phyloP scores from a whole-genome alignment of 1,140 invertebrate species.

The Oscheius sp. region DNA sequence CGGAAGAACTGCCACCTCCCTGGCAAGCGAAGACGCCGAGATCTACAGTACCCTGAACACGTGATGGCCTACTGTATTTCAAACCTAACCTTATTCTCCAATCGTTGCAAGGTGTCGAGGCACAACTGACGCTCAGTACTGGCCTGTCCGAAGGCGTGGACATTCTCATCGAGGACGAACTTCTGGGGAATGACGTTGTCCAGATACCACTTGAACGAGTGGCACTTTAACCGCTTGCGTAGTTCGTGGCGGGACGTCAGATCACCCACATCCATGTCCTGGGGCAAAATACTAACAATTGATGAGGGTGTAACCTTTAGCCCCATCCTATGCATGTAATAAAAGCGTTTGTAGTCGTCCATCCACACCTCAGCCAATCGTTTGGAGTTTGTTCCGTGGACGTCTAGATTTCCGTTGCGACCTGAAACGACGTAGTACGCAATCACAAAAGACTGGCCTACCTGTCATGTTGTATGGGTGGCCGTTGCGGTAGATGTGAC shows the following conservation, averaged over 20 bases:
- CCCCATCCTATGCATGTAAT: conserved; percentile 77
- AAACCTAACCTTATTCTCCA: conserved; percentile 47
- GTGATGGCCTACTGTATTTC: neutral
- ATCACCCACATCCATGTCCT: conserved; percentile 71
- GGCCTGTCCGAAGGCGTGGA: conserved; percentile 72
- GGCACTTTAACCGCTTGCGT: conserved; percentile 79
- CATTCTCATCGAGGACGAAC: conserved; percentile 79
- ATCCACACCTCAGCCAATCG: conserved; percentile 92
- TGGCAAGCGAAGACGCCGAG: conserved; percentile 54
- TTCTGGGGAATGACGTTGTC: conserved; percentile 86
- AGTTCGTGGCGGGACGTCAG: conserved; percentile 73
- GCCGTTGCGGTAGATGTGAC: conserved; percentile 89
- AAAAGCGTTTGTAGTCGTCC: conserved; percentile 85
- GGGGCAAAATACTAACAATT: conserved; percentile 68
- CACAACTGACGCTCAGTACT: conserved; percentile 43
- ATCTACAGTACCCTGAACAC: conserved; percentile 7
- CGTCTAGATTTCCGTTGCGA: conserved; percentile 71
- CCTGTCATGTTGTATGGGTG: conserved; percentile 88
- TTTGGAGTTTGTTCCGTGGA: conserved; percentile 87
- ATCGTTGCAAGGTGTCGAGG: conserved; percentile 56
- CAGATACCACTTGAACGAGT: conserved; percentile 94
- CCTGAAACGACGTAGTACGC: conserved; percentile 61
- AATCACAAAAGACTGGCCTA: neutral
- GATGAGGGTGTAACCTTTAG: conserved; percentile 67
- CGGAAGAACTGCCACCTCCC: conserved; percentile 52